These are phyloP conservation scores for Nudaria mundana DNA, from an alignment of 2,888 invertebrate genomes.

Conservation along the genomic window DNA sequence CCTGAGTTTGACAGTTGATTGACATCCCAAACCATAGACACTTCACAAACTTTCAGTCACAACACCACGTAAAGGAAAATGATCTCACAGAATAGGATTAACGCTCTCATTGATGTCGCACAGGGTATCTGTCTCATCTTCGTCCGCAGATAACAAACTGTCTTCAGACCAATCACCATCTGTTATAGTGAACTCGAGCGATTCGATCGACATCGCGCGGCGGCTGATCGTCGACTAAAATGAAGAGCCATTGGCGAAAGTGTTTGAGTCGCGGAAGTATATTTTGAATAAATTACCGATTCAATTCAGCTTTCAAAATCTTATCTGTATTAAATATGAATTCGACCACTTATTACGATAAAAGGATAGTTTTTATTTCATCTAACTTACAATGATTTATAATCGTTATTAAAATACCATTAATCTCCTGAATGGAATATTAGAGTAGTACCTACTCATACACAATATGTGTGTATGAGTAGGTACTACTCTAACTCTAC, in stretches of 20 bases:
- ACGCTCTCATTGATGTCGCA: slow-evolving; percentile 31
- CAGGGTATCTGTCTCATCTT: neutral
- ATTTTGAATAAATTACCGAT: slow-evolving; percentile 43
- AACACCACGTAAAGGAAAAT: slow-evolving; percentile 26
- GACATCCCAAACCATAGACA: slow-evolving; percentile 14
- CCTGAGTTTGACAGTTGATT: neutral
- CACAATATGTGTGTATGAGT: no score
- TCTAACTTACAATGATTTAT: no score
- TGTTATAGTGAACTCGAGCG: slow-evolving; percentile 27
- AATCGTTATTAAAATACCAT: no score
- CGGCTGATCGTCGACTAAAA: slow-evolving; percentile 48
- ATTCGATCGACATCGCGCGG: slow-evolving; percentile 44
- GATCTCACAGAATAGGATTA: slow-evolving; percentile 49
- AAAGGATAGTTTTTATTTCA: no score
- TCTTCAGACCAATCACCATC: slow-evolving; percentile 56
- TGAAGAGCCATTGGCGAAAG: slow-evolving; percentile 37
- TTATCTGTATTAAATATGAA: slow-evolving; percentile 26
- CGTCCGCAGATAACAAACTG: slow-evolving; percentile 52
- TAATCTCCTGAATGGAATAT: no score
- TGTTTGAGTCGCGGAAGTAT: slow-evolving; percentile 37
- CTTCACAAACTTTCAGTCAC: slow-evolving; percentile 15
- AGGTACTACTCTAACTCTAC: no score
- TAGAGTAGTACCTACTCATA: no score
- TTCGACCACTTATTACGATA: slow-evolving; percentile 21
- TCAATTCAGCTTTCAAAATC: slow-evolving; percentile 40